Evolutionary conservation across 2,113 vertebrate species (phyloP).

Genomic region (Shinisaurus crocodilurus): DNA sequence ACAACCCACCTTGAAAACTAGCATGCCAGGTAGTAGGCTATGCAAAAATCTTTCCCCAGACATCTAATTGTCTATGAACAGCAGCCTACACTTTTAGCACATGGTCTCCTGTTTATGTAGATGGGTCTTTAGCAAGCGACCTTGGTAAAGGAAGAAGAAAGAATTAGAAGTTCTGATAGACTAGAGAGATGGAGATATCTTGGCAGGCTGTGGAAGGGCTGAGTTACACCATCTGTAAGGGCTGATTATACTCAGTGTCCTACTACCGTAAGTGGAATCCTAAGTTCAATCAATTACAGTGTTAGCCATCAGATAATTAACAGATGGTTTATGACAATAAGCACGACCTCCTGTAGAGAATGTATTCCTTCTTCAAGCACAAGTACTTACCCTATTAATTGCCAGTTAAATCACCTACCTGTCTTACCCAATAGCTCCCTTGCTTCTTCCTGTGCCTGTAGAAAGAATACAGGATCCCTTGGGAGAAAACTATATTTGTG

Average conservation of each 20-base stretch:
- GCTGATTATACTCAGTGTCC: not conserved
- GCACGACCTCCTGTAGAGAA: not conserved
- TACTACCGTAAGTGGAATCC: not conserved
- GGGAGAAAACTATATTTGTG: conserved; percentile 8
- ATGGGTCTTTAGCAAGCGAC: not conserved
- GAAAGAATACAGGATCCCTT: not conserved
- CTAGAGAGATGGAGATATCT: not conserved
- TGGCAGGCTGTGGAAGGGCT: not conserved
- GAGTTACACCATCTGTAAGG: not conserved
- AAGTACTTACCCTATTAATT: not conserved
- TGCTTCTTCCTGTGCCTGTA: not conserved
- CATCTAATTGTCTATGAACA: not conserved
- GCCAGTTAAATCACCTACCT: conserved; percentile 16
- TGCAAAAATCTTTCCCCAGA: not conserved
- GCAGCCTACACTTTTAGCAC: not conserved
- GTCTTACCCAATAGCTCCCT: not conserved
- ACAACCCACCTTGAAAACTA: not conserved
- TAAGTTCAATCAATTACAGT: not conserved
- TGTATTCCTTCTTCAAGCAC: not conserved
- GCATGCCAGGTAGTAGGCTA: not conserved
- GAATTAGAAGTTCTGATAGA: not conserved
- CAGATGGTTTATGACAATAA: not conserved
- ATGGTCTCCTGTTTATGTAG: not conserved
- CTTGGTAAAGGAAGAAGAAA: not conserved
- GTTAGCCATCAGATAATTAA: not conserved